Conservation (phyloP, 2,113 vertebrate genomes). For the Cromileptes altivelis region DNA sequence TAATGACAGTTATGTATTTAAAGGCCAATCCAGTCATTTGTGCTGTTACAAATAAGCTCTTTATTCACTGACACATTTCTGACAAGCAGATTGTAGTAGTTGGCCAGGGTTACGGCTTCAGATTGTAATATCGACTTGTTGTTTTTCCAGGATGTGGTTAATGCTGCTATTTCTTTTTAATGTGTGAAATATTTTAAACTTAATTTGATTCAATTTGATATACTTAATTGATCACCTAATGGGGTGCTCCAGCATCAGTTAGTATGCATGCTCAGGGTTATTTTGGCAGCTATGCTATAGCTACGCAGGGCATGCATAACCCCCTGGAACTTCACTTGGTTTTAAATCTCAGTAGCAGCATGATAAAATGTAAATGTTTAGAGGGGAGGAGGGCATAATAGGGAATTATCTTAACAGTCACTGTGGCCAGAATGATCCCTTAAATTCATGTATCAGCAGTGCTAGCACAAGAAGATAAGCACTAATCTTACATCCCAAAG, state of each 20-base stretch:
- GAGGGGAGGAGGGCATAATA: constrained; percentile 1
- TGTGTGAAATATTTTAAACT: constrained; percentile 12
- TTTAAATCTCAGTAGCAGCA: constrained; percentile 17
- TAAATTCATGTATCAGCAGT: constrained; percentile 17
- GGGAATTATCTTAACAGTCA: background rate
- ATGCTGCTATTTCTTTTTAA: constrained; percentile 10
- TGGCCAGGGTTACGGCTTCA: constrained; percentile 24
- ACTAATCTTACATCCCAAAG: constrained; percentile 15
- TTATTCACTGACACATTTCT: constrained; percentile 41
- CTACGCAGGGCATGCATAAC: constrained; percentile 10
- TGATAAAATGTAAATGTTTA: constrained; percentile 3
- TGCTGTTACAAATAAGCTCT: constrained; percentile 46
- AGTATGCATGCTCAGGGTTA: constrained; percentile 21
- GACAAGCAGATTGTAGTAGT: constrained; percentile 32
- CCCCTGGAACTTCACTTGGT: background rate
- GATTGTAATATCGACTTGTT: constrained; percentile 19
- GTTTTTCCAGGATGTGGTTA: constrained; percentile 39
- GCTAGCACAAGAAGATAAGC: constrained; percentile 5
- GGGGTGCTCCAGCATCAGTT: constrained; percentile 7
- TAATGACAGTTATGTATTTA: constrained; percentile 59
- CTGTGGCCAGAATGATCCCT: constrained; percentile 12
- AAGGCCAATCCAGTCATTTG: constrained; percentile 55
- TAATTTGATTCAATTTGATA: constrained; percentile 31
- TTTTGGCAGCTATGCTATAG: constrained; percentile 17
- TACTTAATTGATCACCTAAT: constrained; percentile 22